Percentiles rank a stretch among this genome's conserved stretches.
Evolutionary conservation across 92 coral and sea anemone species (phyloP).

Genomic region (Epizoanthus fatuus): DNA sequence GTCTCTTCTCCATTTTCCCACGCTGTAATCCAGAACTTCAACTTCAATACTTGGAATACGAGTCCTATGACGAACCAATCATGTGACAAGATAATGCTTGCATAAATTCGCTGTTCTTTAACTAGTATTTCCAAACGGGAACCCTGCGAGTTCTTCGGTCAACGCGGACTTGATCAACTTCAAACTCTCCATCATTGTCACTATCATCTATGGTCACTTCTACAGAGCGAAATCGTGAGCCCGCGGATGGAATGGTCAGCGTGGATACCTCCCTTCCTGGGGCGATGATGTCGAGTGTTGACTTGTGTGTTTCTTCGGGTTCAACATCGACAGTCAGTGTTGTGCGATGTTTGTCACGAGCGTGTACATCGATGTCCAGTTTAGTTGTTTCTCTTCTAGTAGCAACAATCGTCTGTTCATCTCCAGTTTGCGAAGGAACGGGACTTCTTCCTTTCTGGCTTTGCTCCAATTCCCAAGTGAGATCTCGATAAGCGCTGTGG

Average conservation of each 20-base stretch:
- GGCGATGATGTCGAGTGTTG: slow-evolving; percentile 75
- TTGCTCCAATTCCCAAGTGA: slow-evolving; percentile 63
- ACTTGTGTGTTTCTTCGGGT: slow-evolving; percentile 58
- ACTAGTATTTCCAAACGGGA: slow-evolving; percentile 82
- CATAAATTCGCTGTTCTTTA: neutral
- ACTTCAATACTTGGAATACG: no score
- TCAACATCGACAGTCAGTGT: slow-evolving; percentile 78
- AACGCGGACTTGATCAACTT: slow-evolving; percentile 71
- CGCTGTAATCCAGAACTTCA: no score
- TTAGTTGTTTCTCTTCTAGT: slow-evolving; percentile 71
- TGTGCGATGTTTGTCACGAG: slow-evolving; percentile 73
- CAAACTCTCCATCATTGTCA: slow-evolving; percentile 80
- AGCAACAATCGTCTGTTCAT: slow-evolving; percentile 10
- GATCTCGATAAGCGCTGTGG: slow-evolving; percentile 85
- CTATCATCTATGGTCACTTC: slow-evolving; percentile 81
- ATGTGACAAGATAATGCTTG: no score
- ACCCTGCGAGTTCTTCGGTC: slow-evolving; percentile 68
- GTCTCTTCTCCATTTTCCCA: no score
- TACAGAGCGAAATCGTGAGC: slow-evolving; percentile 76
- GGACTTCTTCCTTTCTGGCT: slow-evolving; percentile 2
- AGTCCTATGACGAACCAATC: no score
- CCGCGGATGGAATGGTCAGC: slow-evolving; percentile 56
- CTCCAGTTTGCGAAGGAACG: neutral
- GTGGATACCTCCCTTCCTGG: slow-evolving; percentile 57
- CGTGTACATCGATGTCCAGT: slow-evolving; percentile 74